These are phyloP conservation scores for Dryococelus australis DNA, from an alignment of 2,888 invertebrate species.

Conservation along the genomic window DNA sequence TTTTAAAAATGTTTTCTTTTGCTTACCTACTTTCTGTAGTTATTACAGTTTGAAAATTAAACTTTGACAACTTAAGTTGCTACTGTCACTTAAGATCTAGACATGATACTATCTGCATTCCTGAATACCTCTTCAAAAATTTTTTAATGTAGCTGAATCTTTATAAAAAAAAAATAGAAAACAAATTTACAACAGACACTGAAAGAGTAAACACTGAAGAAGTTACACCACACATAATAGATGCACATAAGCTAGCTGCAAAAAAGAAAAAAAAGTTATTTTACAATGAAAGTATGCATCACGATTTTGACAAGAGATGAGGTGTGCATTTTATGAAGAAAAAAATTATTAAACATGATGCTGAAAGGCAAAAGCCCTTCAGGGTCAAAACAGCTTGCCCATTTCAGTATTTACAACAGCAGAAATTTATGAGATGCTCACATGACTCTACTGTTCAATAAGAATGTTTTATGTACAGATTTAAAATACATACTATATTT, in stretches of 20 bases:
- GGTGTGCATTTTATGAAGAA: not conserved
- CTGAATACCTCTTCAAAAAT: no score
- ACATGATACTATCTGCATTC: no score
- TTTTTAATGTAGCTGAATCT: no score
- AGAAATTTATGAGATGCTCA: no score
- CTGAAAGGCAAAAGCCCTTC: not conserved
- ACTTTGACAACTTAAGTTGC: no score
- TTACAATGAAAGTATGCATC: not conserved
- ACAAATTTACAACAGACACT: not conserved
- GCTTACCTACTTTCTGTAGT: no score
- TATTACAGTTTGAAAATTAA: no score
- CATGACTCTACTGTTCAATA: no score
- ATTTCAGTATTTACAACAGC: not conserved
- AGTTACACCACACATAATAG: not conserved
- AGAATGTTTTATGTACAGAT: no score
- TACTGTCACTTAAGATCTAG: no score
- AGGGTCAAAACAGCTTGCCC: not conserved
- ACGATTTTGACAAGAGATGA: not conserved
- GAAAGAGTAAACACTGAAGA: constrained; percentile 16
- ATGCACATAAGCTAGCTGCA: constrained; percentile 27
- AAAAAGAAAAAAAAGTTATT: constrained; percentile 4
- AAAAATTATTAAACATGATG: not conserved
- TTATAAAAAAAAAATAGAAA: not conserved
- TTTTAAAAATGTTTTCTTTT: no score
- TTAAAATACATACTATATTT: no score